Evolutionary conservation across 2,113 vertebrate genomes (phyloP).

Genomic region (Phyllostomus hastatus): DNA sequence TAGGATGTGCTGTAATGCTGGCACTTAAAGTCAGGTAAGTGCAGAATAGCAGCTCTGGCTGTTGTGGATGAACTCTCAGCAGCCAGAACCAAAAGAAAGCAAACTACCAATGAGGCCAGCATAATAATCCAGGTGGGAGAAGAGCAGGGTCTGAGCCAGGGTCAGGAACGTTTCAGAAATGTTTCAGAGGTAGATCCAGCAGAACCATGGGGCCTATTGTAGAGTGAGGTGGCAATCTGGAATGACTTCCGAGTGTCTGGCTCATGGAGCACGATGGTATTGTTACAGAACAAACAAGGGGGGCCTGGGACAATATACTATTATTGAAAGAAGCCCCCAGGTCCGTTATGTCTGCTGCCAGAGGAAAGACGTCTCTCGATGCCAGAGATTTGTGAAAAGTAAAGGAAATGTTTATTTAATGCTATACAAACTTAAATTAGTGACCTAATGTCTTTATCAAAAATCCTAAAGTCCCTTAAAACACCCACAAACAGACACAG

Average conservation of each 20-base stretch:
- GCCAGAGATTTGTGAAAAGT: no score
- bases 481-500: no score
- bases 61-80: not conserved
- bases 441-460: no score
- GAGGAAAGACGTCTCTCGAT: no score
- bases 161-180: not conserved
- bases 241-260: not conserved
- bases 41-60: not conserved
- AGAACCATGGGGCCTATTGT: not conserved
- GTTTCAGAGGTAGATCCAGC: not conserved
- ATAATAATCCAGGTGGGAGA: not conserved
- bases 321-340: no score
- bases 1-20: not conserved
- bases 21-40: not conserved
- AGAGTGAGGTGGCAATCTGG: not conserved
- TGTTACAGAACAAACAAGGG: no score
- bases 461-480: no score
- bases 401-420: no score
- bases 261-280: not conserved
- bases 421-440: no score
- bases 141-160: not conserved
- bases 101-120: not conserved
- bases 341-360: no score
- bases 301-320: no score
- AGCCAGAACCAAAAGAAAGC: not conserved